These are phyloP conservation scores for Epizoanthus ramosus DNA, from an alignment of 92 coral and sea anemone genomes.

Conservation along the genomic window DNA sequence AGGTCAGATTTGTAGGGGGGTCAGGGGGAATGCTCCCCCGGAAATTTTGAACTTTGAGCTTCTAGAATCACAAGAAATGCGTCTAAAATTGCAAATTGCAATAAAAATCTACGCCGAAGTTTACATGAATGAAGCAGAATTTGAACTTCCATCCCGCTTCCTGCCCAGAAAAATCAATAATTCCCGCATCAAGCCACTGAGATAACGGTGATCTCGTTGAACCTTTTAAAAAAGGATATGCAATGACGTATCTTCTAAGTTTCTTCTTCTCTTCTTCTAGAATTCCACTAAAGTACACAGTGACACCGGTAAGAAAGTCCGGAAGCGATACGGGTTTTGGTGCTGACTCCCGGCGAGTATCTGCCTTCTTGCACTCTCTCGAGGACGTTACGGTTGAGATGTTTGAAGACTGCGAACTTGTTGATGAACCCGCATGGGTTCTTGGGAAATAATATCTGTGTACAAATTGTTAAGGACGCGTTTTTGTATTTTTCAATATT, in stretches of 20 bases:
- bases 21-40: too few relatives aligned
- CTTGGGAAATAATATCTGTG: slow-evolving; percentile 78
- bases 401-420: slow-evolving; percentile 14
- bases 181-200: too few relatives aligned
- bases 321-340: slow-evolving; percentile 51
- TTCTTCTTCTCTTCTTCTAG: slow-evolving; percentile 57
- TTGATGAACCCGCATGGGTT: slow-evolving; percentile 17
- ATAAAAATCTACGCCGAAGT: too few relatives aligned
- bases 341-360: background rate
- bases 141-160: too few relatives aligned
- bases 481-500: too few relatives aligned
- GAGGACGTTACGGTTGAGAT: background rate
- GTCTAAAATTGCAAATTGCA: too few relatives aligned
- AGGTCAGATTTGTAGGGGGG: too few relatives aligned
- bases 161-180: too few relatives aligned
- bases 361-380: slow-evolving; percentile 1
- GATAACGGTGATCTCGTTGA: background rate
- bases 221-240: slow-evolving; percentile 82
- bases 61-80: too few relatives aligned
- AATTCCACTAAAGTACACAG: slow-evolving; percentile 62
- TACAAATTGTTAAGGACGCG: background rate
- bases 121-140: too few relatives aligned
- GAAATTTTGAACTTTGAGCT: too few relatives aligned
- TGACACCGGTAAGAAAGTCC: slow-evolving; percentile 78
- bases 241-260: slow-evolving; percentile 76